These are phyloP conservation scores for Emmelina monodactyla DNA, from an alignment of 2,888 invertebrate genomes.

Conservation along the genomic window DNA sequence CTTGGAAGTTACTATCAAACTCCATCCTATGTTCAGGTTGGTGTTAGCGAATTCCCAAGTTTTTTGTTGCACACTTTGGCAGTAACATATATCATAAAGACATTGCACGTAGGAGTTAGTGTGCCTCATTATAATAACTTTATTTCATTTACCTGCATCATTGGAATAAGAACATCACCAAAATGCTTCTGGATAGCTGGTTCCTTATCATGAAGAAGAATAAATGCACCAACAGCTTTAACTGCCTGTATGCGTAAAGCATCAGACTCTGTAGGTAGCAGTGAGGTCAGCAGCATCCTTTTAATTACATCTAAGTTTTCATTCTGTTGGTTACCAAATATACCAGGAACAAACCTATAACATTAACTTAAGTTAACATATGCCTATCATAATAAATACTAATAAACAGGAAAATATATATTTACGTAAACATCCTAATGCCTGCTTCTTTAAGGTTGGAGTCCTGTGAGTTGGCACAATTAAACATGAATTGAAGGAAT, in stretches of 20 bases:
- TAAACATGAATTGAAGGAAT: conserved; percentile 93
- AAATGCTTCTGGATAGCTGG: conserved; percentile 89
- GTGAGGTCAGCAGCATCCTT: conserved; percentile 88
- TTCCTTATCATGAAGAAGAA: conserved; percentile 93
- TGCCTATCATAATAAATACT: neutral
- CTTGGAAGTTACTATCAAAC: conserved; percentile 61
- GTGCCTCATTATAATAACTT: no score
- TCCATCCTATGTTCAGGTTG: conserved; percentile 38
- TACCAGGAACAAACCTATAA: conserved; percentile 87
- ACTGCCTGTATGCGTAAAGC: conserved; percentile 85
- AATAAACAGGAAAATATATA: conserved; percentile 12
- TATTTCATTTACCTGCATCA: conserved; percentile 72
- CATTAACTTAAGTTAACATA: neutral
- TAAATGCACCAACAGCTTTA: conserved; percentile 85
- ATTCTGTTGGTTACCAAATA: conserved; percentile 95
- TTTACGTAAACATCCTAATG: conserved; percentile 91
- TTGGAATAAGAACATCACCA: conserved; percentile 80
- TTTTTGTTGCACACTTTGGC: conserved; percentile 50
- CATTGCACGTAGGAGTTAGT: conserved; percentile 28
- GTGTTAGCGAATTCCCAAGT: conserved; percentile 59
- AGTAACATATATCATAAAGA: conserved; percentile 36
- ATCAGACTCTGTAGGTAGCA: conserved; percentile 75
- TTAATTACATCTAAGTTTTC: conserved; percentile 93
- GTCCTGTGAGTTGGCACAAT: conserved; percentile 87
- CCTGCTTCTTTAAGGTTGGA: conserved; percentile 90